Conservation (phyloP, 2,888 invertebrate species). For the Clostera curtula region DNA sequence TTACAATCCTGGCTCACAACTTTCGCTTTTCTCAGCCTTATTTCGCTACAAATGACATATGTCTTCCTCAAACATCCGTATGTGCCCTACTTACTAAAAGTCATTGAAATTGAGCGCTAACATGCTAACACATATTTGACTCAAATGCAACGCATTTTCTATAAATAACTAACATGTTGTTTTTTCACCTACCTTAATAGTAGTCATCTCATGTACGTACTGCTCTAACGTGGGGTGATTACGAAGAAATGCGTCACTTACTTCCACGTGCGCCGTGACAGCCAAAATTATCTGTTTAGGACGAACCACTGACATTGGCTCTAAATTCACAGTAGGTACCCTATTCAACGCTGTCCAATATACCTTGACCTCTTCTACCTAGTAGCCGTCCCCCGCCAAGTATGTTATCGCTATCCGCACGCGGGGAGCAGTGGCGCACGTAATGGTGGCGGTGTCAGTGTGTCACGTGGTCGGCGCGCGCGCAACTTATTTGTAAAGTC, state of each 20-base stretch:
- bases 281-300: constrained; percentile 43
- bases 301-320: constrained; percentile 63
- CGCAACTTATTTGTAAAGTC: constrained; percentile 69
- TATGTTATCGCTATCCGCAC: background rate
- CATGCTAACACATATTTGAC: no score
- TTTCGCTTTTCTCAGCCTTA: no score
- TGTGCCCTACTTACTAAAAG: no score
- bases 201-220: no score
- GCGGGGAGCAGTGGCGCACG: constrained; percentile 20
- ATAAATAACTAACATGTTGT: no score
- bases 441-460: constrained; percentile 41
- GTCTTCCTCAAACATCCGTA: no score
- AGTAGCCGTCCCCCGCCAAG: constrained; percentile 5
- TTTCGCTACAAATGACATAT: no score
- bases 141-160: no score
- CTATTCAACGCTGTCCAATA: constrained; percentile 34
- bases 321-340: constrained; percentile 48
- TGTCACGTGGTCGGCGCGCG: constrained; percentile 70
- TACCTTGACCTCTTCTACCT: constrained; percentile 15
- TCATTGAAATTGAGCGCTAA: no score
- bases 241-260: constrained; percentile 18
- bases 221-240: constrained; percentile 8
- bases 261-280: constrained; percentile 27
- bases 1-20: no score
- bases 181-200: no score